Evolutionary conservation across 2,113 vertebrate genomes (phyloP).

Genomic region (Terrapene triunguis): DNA sequence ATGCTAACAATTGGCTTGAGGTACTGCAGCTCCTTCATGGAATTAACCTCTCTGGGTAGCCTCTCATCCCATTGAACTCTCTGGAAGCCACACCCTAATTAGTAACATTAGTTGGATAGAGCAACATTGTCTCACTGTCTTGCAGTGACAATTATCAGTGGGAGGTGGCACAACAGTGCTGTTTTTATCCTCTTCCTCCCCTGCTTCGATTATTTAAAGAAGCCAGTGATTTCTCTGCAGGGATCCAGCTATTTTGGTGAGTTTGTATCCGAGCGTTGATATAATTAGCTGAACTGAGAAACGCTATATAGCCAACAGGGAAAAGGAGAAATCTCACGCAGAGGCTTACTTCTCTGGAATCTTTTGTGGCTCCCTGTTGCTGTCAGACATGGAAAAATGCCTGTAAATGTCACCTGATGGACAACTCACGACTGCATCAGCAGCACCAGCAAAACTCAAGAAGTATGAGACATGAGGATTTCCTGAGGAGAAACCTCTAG

Average conservation of each 20-base stretch:
- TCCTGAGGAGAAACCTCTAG: slow-evolving; percentile 28
- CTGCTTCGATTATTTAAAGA: slow-evolving; percentile 39
- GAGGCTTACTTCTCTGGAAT: slow-evolving; percentile 22
- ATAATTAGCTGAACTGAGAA: slow-evolving; percentile 58
- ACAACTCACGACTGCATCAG: neutral
- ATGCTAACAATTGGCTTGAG: neutral
- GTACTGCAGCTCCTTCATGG: neutral
- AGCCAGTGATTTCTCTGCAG: neutral
- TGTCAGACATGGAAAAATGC: slow-evolving; percentile 13
- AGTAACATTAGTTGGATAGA: neutral
- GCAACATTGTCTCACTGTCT: neutral
- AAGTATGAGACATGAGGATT: slow-evolving; percentile 1
- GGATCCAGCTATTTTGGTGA: slow-evolving; percentile 58
- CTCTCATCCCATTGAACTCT: slow-evolving; percentile 43
- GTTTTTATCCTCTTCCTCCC: slow-evolving; percentile 12
- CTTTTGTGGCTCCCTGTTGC: neutral
- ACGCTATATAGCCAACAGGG: neutral
- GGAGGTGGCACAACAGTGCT: neutral
- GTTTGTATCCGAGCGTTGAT: slow-evolving; percentile 52
- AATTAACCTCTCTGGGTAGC: slow-evolving; percentile 4
- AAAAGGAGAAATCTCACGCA: slow-evolving; percentile 17
- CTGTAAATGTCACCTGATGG: slow-evolving; percentile 38
- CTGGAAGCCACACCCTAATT: slow-evolving; percentile 34
- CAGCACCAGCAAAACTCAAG: neutral
- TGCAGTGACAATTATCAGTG: neutral